These are phyloP conservation scores for Balearica regulorum DNA, from an alignment of 2,797 vertebrate genomes.

Conservation along the genomic window DNA sequence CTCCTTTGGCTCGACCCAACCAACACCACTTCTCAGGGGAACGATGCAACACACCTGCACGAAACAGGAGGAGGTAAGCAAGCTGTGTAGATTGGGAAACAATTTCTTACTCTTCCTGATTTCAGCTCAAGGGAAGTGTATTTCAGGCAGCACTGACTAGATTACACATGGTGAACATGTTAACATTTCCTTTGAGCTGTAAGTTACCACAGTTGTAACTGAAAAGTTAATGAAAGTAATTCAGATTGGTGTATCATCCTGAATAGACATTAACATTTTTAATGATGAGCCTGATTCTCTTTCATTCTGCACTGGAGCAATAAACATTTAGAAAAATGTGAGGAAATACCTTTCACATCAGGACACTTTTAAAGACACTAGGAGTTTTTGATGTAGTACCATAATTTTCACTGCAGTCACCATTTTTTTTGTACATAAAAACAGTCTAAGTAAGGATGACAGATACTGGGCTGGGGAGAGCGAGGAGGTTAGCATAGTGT, in stretches of 20 bases:
- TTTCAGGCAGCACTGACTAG: neutral
- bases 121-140: neutral
- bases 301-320: neutral
- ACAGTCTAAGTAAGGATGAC: neutral
- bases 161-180: neutral
- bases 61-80: slow-evolving; percentile 90
- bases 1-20: slow-evolving; percentile 81
- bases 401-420: neutral
- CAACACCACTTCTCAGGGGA: slow-evolving; percentile 91
- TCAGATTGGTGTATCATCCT: neutral
- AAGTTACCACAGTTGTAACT: neutral
- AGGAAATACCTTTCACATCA: neutral
- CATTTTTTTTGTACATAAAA: neutral
- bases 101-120: neutral
- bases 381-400: neutral
- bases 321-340: neutral
- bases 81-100: neutral
- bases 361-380: neutral
- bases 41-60: slow-evolving; percentile 90
- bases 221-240: neutral
- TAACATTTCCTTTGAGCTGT: neutral
- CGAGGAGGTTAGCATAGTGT: neutral
- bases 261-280: neutral
- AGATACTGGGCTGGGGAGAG: neutral
- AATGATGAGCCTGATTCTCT: neutral